These are phyloP conservation scores for Dolomedes plantarius DNA, from an alignment of 2,888 invertebrate species.

Conservation along the genomic window DNA sequence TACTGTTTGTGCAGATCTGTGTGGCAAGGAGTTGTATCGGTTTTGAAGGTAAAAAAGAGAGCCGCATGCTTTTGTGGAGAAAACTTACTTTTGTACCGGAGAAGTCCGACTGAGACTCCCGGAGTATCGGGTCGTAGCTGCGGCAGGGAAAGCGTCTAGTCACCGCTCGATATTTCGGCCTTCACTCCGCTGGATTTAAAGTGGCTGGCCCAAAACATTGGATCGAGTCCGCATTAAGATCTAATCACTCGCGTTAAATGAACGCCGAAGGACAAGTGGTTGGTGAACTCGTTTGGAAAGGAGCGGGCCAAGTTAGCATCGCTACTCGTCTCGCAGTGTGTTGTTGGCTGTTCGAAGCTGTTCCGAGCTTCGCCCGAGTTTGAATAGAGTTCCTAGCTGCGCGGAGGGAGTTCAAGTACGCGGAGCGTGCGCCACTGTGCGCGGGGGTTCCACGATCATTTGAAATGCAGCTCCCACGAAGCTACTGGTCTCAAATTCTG, in stretches of 20 bases:
- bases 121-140: background rate
- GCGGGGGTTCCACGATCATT: constrained; percentile 39
- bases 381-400: constrained; percentile 69
- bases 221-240: background rate
- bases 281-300: constrained; percentile 40
- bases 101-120: background rate
- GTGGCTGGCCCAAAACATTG: background rate
- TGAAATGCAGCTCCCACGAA: constrained; percentile 55
- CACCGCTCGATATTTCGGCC: constrained; percentile 6
- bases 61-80: too few species aligned
- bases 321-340: constrained; percentile 36
- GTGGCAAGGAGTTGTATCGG: too few species aligned
- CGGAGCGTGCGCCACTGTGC: constrained; percentile 51
- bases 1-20: too few species aligned
- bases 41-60: too few species aligned
- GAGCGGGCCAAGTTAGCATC: constrained; percentile 59
- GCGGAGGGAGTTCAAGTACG: constrained; percentile 41
- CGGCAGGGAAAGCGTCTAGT: constrained; percentile 5
- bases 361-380: constrained; percentile 59
- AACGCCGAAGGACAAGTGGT: background rate
- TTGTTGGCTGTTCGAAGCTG: constrained; percentile 48
- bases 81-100: background rate
- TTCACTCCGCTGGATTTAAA: background rate
- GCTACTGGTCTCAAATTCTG: constrained; percentile 56
- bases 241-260: constrained; percentile 16